phyloP scores from a whole-genome alignment of 2,113 vertebrate species.

The Anser brachyrhynchus region DNA sequence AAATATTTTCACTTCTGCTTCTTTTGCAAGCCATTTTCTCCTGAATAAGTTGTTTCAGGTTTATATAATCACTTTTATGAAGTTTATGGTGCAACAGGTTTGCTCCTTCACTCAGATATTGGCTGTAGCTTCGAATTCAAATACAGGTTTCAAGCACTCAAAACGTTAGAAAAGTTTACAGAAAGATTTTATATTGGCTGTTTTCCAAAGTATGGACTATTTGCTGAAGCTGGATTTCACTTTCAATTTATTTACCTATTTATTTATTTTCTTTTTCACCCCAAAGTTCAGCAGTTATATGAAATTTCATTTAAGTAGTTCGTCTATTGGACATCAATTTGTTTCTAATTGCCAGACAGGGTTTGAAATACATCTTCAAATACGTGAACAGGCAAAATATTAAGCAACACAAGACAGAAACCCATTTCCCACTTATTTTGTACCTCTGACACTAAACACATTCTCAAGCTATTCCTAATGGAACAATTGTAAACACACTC shows the following conservation, averaged over 20 bases:
- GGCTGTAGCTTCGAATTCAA: not conserved
- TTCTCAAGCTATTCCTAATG: slow-evolving; percentile 11
- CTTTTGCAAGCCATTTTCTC: slow-evolving; percentile 5
- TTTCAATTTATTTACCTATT: not conserved
- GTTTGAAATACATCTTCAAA: not conserved
- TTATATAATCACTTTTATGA: not conserved
- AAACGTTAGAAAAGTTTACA: not conserved
- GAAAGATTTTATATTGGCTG: not conserved
- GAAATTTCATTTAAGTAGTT: not conserved
- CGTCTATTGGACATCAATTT: not conserved
- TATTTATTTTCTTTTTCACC: not conserved
- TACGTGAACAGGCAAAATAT: not conserved
- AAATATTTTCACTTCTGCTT: slow-evolving; percentile 49
- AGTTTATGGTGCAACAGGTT: not conserved
- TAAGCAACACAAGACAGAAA: not conserved
- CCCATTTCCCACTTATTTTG: not conserved
- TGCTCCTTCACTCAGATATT: not conserved
- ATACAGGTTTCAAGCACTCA: not conserved
- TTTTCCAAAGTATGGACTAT: not conserved
- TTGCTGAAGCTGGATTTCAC: not conserved
- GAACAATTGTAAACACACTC: not conserved
- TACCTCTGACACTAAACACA: not conserved
- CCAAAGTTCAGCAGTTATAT: not conserved
- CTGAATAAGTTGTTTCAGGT: not conserved
- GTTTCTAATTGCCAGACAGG: not conserved